Base-by-base conservation (phyloP, 2,888 invertebrate genomes). In the Odontomyia ornata region DNA sequence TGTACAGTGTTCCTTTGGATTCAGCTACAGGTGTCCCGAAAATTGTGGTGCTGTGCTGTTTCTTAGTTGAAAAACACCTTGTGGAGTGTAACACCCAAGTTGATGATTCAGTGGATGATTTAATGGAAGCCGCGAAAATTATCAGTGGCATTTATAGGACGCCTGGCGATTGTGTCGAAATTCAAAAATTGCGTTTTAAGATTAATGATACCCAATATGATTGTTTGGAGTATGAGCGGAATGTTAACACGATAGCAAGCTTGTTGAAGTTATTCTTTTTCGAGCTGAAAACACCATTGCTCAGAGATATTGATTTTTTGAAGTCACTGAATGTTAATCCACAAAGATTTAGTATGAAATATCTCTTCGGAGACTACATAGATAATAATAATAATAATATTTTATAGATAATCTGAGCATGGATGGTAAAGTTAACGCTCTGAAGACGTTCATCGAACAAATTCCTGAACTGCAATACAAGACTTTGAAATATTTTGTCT, bases 241-340 rank as follows among this genome's bases (percentile, higher is more conserved):
- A 73, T 25, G 60, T 73, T 11, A 57, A 73, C 11, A 73, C 73
- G 25, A 30, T 73, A 18, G 73, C 73, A 21, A 73, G 73, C 30
- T 57, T 73, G 36, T 15, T 73, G 73, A 73, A 73, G 43, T 30
- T 73, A 18, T 73, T 73, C 73, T 73, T 73, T 73, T 73, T 73
- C 60, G 73, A 73, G 36, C 36, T 73, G 25, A 73, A 73, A 47
- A 73, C 57, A 23, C 73, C 73, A n/a, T 25, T 73, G 15, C 30
- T 73, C 3, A 1, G 57, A 36, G 73, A 73, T 43, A 57, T 73
- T 13, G 73, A 73, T 60, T 57, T 73, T 60, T 43, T 73, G 23
- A 57, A 60, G 23, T 73, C 73, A 13, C 7, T 60, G 9, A 60
- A 73, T 15, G 57, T 73, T n/a, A 73, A 73, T 60, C 73, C 73